phyloP scores from a whole-genome alignment of 2,888 invertebrate species.

The Mystacides longicornis region DNA sequence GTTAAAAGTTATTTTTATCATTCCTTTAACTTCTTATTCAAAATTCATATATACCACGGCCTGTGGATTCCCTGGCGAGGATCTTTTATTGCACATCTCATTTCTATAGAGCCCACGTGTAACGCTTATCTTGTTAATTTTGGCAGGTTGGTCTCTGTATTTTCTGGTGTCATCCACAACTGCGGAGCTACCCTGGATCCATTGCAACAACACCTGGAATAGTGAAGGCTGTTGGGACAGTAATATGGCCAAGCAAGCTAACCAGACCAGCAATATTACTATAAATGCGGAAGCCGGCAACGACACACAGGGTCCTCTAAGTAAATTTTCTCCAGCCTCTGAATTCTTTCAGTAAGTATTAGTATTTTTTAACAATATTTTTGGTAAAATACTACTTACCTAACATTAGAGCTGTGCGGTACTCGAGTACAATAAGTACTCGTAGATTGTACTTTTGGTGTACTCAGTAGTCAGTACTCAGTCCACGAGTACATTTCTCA shows the following conservation, averaged over 20 bases:
- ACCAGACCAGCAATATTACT: conserved; percentile 13
- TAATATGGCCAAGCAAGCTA: conserved; percentile 31
- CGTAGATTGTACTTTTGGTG: no score
- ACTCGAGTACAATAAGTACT: no score
- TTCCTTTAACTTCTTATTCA: no score
- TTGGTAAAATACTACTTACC: no score
- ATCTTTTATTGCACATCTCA: background rate
- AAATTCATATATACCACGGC: no score
- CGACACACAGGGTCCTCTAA: conserved; percentile 46
- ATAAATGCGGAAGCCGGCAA: conserved; percentile 37
- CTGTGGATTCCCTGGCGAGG: background rate
- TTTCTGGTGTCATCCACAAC: conserved; percentile 67
- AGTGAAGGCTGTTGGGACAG: conserved; percentile 61
- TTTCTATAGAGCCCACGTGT: no score
- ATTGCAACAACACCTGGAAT: conserved; percentile 78
- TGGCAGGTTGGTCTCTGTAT: conserved; percentile 70
- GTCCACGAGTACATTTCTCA: no score
- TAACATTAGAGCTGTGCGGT: no score
- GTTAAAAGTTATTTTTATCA: no score
- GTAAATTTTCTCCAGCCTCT: conserved; percentile 62
- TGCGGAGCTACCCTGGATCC: conserved; percentile 69
- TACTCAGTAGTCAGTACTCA: no score
- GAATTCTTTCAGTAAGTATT: conserved; percentile 68
- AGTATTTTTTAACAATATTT: conserved; percentile 2
- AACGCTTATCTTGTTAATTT: no score